Base-by-base conservation (phyloP, 64 coral and sea anemone species). In the Catalaphyllia jardinei region DNA sequence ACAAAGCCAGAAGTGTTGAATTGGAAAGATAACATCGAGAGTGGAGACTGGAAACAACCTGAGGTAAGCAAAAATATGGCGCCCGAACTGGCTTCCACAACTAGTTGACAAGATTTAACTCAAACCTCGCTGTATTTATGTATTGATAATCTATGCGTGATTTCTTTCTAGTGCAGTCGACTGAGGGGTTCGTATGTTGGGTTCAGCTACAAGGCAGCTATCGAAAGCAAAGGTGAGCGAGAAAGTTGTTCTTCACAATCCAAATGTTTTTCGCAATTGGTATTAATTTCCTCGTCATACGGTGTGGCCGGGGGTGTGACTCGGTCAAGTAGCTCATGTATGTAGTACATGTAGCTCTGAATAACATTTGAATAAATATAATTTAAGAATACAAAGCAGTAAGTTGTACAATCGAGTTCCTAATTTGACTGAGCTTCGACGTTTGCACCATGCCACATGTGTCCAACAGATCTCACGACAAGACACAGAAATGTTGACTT, bases 241-340 rank as follows among this genome's bases (percentile, higher is more conserved):
- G 39, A 24, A 50, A 77, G 31, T 50, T n/a, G 31, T 51, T 19
- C 54, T 57, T 57, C 54, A 57, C 54, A 55, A 39, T 55, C 52
- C 1, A 57, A 57, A 57, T 57, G 15, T 57, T 0, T 46, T 57
- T 14, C 54, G 0, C 54, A 12, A 14, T 57, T 57, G 15, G 15
- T 57, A 13, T 57, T 57, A 13, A 10, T 57, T 57, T 29, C 52
- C 52, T 51, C 81, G 81, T 85, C 81, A 85, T 65, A 17, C 13
- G 81, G 81, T 51, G 81, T 85, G 63, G 63, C 62, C 31, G 81
- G 81, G 81, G 81, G 81, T 85, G 81, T 85, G 81, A 57, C 54
- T 57, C 54, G 1, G 54, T 14, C 9, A 57, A 57, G 54, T 16
- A 57, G 11, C 15, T 57, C 42, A 46, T n/a, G n/a, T n/a, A n/a